phyloP scores from a whole-genome alignment of 35 echinoderm and acorn worm genomes.

The Acanthaster planci region DNA sequence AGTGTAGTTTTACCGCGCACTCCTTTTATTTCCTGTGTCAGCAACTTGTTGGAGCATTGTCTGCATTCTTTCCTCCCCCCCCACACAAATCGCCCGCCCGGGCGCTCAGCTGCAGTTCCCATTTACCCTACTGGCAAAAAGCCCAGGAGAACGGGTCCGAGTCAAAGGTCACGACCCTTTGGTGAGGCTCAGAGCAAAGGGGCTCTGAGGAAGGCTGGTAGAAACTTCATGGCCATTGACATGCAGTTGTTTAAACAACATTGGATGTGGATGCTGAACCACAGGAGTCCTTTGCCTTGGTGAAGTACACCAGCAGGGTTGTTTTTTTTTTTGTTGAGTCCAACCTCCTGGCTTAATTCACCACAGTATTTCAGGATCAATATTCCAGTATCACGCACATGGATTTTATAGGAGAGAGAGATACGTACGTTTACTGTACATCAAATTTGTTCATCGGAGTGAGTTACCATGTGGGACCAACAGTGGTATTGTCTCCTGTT shows the following conservation, averaged over 20 bases:
- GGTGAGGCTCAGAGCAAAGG: not conserved
- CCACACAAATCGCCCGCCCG: not conserved
- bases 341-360: not conserved
- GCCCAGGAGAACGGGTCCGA: slow-evolving; percentile 2
- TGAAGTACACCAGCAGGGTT: not conserved
- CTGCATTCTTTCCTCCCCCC: not conserved
- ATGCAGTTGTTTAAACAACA: slow-evolving; percentile 17
- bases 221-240: slow-evolving; percentile 12
- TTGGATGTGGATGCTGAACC: not conserved
- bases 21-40: not conserved
- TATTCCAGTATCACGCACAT: too few species aligned
- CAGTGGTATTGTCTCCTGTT: too few species aligned
- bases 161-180: slow-evolving; percentile 4
- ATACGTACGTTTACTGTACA: too few species aligned
- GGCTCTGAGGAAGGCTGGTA: too few species aligned
- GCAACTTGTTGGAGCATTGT: not conserved
- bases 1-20: not conserved
- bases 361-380: too few species aligned
- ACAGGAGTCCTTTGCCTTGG: not conserved
- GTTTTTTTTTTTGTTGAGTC: not conserved
- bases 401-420: too few species aligned
- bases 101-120: too few species aligned
- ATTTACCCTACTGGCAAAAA: not conserved
- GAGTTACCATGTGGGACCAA: too few species aligned
- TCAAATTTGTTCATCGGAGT: too few species aligned